Conservation (phyloP, 2,113 vertebrate genomes). For the Mixornis gularis region DNA sequence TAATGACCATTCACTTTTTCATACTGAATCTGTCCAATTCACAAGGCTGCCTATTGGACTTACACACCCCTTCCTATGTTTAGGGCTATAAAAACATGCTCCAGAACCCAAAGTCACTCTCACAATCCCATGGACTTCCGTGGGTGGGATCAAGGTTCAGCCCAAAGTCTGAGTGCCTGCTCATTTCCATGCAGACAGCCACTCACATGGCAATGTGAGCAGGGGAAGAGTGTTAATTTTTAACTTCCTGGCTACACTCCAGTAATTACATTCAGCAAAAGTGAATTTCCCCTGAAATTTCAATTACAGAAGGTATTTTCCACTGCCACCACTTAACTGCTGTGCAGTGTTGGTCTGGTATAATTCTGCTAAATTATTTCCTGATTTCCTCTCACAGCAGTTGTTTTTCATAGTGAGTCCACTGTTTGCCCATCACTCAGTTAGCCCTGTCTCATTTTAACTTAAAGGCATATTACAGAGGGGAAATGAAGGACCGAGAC, state of each 20-base stretch:
- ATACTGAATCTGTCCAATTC: not conserved
- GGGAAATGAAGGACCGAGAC: not conserved
- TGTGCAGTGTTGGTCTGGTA: not conserved
- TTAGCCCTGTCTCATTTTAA: conserved; percentile 5
- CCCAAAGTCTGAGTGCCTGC: not conserved
- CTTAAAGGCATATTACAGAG: not conserved
- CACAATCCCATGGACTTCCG: not conserved
- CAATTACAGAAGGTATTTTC: conserved; percentile 62
- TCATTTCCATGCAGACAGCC: not conserved
- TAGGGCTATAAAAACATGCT: not conserved
- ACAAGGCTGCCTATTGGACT: not conserved
- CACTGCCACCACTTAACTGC: conserved; percentile 42
- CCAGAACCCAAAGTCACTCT: not conserved
- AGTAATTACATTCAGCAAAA: conserved; percentile 48
- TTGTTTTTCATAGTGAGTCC: conserved; percentile 21
- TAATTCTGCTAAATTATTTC: conserved; percentile 44
- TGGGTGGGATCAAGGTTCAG: not conserved
- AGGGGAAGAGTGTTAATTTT: conserved; percentile 13
- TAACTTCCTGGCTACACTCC: conserved; percentile 31
- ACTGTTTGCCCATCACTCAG: conserved; percentile 38
- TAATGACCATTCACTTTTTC: not conserved
- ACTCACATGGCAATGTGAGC: not conserved
- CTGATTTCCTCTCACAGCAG: conserved; percentile 16
- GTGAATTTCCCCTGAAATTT: conserved; percentile 56
- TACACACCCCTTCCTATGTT: not conserved